Percentiles rank a stretch among this genome's conserved stretches.
These are phyloP conservation scores for Zeugodacus cucurbitae DNA, from an alignment of 1,140 invertebrate species.

Conservation along the genomic window DNA sequence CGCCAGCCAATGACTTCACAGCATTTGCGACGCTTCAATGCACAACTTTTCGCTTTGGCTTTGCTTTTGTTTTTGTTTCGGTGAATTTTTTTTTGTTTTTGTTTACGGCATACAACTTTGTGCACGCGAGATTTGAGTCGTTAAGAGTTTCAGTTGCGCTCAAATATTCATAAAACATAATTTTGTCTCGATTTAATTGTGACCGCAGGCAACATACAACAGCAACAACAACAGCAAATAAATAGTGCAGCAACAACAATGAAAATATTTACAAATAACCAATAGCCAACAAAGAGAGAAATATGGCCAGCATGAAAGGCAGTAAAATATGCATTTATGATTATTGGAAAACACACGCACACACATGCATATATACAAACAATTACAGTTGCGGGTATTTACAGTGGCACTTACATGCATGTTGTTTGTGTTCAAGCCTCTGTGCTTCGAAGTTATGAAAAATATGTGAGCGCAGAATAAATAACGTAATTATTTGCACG, in stretches of 20 bases:
- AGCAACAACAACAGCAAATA: background rate
- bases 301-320: background rate
- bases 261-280: constrained; percentile 18
- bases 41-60: background rate
- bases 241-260: background rate
- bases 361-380: background rate
- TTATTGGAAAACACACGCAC: background rate
- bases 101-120: background rate
- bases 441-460: background rate
- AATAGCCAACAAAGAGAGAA: background rate
- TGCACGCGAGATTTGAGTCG: background rate
- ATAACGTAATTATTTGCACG: constrained; percentile 30
- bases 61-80: background rate
- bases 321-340: constrained; percentile 12
- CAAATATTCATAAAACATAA: constrained; percentile 32
- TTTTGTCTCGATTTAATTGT: constrained; percentile 34
- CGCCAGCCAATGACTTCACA: constrained; percentile 10
- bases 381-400: background rate
- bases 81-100: background rate
- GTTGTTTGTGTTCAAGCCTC: background rate
- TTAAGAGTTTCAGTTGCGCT: background rate
- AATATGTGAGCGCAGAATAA: background rate
- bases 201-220: background rate
- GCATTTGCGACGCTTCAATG: background rate
- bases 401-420: background rate